These are phyloP conservation scores for Chaetodon trifasciatus DNA, from an alignment of 2,797 vertebrate genomes.

Conservation along the genomic window DNA sequence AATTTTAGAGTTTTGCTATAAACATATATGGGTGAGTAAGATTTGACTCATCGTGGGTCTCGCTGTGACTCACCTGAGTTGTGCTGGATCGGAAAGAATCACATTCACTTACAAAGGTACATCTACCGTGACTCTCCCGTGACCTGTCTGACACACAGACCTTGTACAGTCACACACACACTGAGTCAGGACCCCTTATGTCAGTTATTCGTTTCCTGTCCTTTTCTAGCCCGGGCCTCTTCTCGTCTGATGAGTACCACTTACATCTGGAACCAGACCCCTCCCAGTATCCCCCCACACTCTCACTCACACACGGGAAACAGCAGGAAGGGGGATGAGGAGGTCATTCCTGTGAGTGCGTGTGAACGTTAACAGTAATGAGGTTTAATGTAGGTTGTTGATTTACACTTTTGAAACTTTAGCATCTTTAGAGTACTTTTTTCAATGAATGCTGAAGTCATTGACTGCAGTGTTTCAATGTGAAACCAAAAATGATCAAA, in stretches of 20 bases:
- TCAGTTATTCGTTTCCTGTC: slow-evolving; percentile 66
- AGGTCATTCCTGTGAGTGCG: slow-evolving; percentile 40
- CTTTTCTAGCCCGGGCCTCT: slow-evolving; percentile 53
- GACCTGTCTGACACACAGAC: slow-evolving; percentile 52
- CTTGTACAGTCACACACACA: slow-evolving; percentile 23
- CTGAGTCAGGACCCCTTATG: slow-evolving; percentile 63
- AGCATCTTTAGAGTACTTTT: not conserved
- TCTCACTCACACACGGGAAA: slow-evolving; percentile 46
- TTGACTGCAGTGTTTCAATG: not conserved
- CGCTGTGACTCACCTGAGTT: slow-evolving; percentile 56
- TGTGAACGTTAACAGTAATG: slow-evolving; percentile 7
- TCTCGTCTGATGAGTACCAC: slow-evolving; percentile 52
- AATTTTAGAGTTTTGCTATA: not conserved
- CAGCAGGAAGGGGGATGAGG: slow-evolving; percentile 22
- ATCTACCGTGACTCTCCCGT: slow-evolving; percentile 52
- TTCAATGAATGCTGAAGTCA: not conserved
- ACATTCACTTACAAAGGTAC: slow-evolving; percentile 24
- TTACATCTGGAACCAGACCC: slow-evolving; percentile 66
- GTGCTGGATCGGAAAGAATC: slow-evolving; percentile 49
- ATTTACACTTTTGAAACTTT: slow-evolving; percentile 5
- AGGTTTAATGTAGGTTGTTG: not conserved
- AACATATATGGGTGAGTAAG: slow-evolving; percentile 25
- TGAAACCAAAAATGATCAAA: slow-evolving; percentile 1
- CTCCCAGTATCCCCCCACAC: slow-evolving; percentile 17
- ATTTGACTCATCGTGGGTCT: slow-evolving; percentile 46